phyloP scores from a whole-genome alignment of 2,113 vertebrate genomes.

The Platichthys stellatus region DNA sequence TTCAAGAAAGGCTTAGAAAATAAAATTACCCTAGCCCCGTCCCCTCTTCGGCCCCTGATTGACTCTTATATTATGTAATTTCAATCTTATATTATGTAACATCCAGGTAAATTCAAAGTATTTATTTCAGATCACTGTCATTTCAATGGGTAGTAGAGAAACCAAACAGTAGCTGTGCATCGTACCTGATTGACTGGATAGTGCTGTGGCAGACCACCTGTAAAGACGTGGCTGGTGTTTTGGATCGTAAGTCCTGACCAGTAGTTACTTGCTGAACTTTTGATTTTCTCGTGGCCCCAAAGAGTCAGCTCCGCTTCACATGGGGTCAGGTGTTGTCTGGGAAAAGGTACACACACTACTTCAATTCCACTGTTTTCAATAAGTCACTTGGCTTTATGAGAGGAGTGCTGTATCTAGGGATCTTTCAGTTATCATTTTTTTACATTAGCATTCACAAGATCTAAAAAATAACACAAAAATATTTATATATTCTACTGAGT shows the following conservation, averaged over 20 bases:
- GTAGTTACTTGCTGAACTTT: conserved; percentile 66
- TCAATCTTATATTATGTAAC: not conserved
- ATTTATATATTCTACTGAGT: not conserved
- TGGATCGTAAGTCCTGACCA: conserved; percentile 63
- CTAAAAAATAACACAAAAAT: not conserved
- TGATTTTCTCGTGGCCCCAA: conserved; percentile 62
- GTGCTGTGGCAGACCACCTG: conserved; percentile 82
- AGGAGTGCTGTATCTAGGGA: too few relatives aligned
- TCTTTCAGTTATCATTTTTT: not conserved
- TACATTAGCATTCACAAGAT: not conserved
- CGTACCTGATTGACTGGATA: conserved; percentile 78
- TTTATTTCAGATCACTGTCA: not conserved
- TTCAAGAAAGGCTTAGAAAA: too few relatives aligned
- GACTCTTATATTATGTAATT: not conserved
- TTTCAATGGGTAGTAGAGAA: not conserved
- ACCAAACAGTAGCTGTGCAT: not conserved
- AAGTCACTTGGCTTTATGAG: too few relatives aligned
- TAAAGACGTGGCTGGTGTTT: conserved; percentile 79
- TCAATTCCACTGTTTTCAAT: too few relatives aligned
- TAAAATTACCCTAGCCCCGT: too few relatives aligned
- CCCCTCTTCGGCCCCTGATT: not conserved
- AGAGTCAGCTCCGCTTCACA: conserved; percentile 84
- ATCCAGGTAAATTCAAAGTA: not conserved
- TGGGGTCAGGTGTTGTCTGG: conserved; percentile 82
- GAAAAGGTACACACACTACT: conserved; percentile 6